Conservation (phyloP, 2,888 invertebrate species). For the Thera obeliscata region DNA sequence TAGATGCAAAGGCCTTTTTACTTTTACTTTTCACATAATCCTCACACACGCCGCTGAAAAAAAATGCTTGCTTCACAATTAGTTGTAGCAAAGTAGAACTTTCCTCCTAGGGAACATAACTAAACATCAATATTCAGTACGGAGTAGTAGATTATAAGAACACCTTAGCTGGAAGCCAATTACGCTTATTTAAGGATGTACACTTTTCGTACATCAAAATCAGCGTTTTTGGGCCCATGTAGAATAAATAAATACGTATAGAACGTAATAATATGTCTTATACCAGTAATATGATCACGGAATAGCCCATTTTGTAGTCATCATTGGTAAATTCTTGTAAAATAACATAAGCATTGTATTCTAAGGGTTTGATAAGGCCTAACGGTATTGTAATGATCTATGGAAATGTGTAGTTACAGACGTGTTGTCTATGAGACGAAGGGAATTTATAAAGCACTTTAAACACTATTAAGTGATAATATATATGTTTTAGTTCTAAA, state of each 20-base stretch:
- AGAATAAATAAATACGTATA: no score
- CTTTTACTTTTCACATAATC: slow-evolving; percentile 1
- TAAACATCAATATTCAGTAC: background rate
- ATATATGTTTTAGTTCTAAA: no score
- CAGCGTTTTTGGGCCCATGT: background rate
- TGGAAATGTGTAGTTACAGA: slow-evolving; percentile 38
- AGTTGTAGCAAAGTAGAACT: background rate
- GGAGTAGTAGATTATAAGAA: slow-evolving; percentile 3
- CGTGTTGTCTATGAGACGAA: slow-evolving; percentile 61
- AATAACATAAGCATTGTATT: background rate
- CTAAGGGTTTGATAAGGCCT: slow-evolving; percentile 45
- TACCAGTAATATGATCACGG: no score
- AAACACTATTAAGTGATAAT: no score
- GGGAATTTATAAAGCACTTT: slow-evolving; percentile 55
- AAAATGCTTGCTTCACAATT: slow-evolving; percentile 9
- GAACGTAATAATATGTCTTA: background rate
- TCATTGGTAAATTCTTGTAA: background rate
- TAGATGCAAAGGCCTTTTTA: no score
- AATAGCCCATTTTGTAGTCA: no score
- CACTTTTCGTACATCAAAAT: background rate
- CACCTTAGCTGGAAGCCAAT: background rate
- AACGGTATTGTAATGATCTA: slow-evolving; percentile 54
- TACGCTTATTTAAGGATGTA: background rate
- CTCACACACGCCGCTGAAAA: slow-evolving; percentile 8
- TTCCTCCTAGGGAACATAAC: background rate